Evolutionary conservation across 2,888 invertebrate genomes (phyloP).

Genomic region (Plusia festucae): DNA sequence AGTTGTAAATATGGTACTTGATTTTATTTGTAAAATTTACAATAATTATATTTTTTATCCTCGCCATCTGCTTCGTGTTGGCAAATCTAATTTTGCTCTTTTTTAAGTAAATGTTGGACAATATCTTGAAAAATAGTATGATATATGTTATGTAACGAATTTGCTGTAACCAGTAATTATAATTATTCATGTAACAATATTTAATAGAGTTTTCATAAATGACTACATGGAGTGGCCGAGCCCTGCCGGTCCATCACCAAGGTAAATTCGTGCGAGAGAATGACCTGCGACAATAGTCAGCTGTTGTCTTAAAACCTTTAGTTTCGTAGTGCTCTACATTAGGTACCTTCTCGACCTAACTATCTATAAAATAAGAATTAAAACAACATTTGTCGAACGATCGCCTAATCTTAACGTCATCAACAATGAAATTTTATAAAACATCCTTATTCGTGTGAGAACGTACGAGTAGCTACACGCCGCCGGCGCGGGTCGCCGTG

Average conservation of each 20-base stretch:
- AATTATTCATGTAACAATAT: constrained; percentile 5
- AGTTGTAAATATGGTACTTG: constrained; percentile 19
- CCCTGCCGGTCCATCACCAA: constrained; percentile 28
- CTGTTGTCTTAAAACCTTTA: constrained; percentile 22
- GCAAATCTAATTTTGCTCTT: constrained; percentile 68
- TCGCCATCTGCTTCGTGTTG: constrained; percentile 73
- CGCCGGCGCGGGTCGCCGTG: constrained; percentile 2
- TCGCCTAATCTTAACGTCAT: constrained; percentile 51
- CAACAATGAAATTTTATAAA: constrained; percentile 21
- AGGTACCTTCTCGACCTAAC: constrained; percentile 28
- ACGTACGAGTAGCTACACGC: constrained; percentile 8
- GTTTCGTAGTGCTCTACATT: constrained; percentile 38
- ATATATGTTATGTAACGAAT: constrained; percentile 43
- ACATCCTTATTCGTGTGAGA: constrained; percentile 22
- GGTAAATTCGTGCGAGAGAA: constrained; percentile 64
- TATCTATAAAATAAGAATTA: constrained; percentile 31
- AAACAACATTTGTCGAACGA: constrained; percentile 30
- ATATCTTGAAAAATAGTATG: constrained; percentile 25
- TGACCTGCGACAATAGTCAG: constrained; percentile 39
- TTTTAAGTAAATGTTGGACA: constrained; percentile 67
- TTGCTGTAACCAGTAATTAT: constrained; percentile 20
- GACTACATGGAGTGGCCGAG: constrained; percentile 20
- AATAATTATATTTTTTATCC: constrained; percentile 37
- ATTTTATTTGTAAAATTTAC: constrained; percentile 15
- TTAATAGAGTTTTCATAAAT: constrained; percentile 9